These are phyloP conservation scores for Phylloscopus whistleri DNA, from an alignment of 2,113 vertebrate species.

Conservation along the genomic window DNA sequence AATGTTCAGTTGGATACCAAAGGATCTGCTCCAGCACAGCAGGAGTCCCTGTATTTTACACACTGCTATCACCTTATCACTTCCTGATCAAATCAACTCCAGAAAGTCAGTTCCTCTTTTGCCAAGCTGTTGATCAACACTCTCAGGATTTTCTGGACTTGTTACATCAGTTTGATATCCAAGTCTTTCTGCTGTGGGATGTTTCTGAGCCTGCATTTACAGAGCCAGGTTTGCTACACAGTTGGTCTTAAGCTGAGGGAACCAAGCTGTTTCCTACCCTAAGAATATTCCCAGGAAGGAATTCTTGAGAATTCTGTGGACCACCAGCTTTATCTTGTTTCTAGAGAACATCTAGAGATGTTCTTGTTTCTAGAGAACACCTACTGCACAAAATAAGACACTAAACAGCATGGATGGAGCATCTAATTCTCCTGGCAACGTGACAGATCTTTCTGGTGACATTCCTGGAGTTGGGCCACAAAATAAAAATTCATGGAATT, in stretches of 20 bases:
- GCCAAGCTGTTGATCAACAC: background rate
- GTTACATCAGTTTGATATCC: background rate
- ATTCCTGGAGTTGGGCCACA: background rate
- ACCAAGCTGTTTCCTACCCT: background rate
- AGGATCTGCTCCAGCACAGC: background rate
- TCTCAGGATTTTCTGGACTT: background rate
- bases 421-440: fast-evolving
- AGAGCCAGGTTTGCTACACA: background rate
- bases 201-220: background rate
- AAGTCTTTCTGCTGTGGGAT: background rate
- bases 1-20: fast-evolving
- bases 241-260: background rate
- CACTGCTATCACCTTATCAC: fast-evolving
- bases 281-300: background rate
- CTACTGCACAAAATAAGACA: background rate
- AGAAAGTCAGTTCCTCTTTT: background rate
- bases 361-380: background rate
- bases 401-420: background rate
- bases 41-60: background rate
- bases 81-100: background rate
- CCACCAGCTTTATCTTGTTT: background rate
- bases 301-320: background rate
- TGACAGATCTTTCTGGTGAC: background rate
- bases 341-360: background rate
- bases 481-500: background rate